phyloP scores from a whole-genome alignment of 2,113 vertebrate genomes.

The Aix galericulata region DNA sequence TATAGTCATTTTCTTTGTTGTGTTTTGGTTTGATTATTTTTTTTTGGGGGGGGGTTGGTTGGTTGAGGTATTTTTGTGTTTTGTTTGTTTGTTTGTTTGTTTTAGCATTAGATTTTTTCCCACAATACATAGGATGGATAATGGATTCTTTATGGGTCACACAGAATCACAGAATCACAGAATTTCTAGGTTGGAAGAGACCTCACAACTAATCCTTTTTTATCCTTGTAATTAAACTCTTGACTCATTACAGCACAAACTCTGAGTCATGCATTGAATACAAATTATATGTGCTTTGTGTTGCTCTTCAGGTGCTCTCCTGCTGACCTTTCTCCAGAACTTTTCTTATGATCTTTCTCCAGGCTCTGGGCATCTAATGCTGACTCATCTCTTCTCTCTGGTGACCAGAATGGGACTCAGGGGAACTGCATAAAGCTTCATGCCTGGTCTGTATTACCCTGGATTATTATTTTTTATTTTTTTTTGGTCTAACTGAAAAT shows the following conservation, averaged over 20 bases:
- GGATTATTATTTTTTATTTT: background rate
- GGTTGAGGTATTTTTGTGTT: background rate
- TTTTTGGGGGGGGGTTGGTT: background rate
- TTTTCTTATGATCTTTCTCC: too few relatives aligned
- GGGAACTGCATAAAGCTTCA: too few relatives aligned
- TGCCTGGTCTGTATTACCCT: background rate
- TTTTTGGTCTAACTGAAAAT: background rate
- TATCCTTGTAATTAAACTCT: background rate
- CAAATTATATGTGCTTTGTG: background rate
- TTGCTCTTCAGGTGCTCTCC: too few relatives aligned
- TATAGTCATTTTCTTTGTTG: background rate
- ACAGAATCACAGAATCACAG: too few relatives aligned
- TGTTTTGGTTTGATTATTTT: rapidly evolving
- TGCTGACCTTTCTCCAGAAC: too few relatives aligned
- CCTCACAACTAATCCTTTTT: background rate
- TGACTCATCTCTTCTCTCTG: too few relatives aligned
- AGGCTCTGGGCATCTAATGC: too few relatives aligned
- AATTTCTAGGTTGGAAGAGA: too few relatives aligned
- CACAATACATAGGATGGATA: background rate
- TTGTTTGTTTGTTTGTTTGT: background rate
- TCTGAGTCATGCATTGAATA: background rate
- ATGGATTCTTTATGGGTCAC: background rate
- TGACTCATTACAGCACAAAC: background rate
- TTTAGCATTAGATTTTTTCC: background rate
- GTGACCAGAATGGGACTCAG: too few relatives aligned